Percentiles rank a stretch among this genome's conserved stretches.
Evolutionary conservation across 1,140 invertebrate genomes (phyloP).

Genomic region (Drosophila ananassae): DNA sequence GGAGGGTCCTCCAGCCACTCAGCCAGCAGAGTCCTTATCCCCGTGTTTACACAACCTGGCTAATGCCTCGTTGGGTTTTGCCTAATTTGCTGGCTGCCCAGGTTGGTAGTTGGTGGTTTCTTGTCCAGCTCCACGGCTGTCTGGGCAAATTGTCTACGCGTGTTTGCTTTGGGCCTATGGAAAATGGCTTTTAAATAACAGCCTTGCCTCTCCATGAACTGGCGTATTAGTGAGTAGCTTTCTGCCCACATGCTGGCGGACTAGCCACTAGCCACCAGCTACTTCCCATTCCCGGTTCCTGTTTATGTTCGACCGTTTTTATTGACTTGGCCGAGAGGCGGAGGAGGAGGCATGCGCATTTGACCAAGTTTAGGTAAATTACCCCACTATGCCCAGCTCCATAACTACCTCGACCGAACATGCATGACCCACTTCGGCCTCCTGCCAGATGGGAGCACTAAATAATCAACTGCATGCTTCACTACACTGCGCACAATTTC

Average conservation of each 20-base stretch:
- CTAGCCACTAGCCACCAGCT: background rate
- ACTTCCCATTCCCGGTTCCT: constrained; percentile 10
- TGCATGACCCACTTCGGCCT: constrained; percentile 67
- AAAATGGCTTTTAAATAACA: constrained; percentile 56
- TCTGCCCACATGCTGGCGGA: background rate
- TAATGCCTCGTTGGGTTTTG: constrained; percentile 42
- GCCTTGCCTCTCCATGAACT: constrained; percentile 41
- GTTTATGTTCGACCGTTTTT: constrained; percentile 36
- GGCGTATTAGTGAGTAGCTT: constrained; percentile 18
- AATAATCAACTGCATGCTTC: constrained; percentile 52
- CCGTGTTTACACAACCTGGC: constrained; percentile 50
- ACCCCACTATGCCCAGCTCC: constrained; percentile 26
- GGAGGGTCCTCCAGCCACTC: background rate
- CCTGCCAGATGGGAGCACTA: constrained; percentile 45
- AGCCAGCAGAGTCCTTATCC: constrained; percentile 6
- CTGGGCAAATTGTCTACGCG: constrained; percentile 24
- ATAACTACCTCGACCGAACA: constrained; percentile 41
- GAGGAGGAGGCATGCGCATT: constrained; percentile 15
- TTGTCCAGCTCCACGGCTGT: constrained; percentile 3
- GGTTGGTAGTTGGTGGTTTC: constrained; percentile 15
- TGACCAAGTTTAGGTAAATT: constrained; percentile 67
- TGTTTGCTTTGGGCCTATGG: constrained; percentile 38
- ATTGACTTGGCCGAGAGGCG: constrained; percentile 44
- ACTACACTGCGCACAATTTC: constrained; percentile 34
- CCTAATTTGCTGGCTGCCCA: constrained; percentile 40